Conservation (phyloP, 64 coral and sea anemone genomes). For the Trachythela sp. region DNA sequence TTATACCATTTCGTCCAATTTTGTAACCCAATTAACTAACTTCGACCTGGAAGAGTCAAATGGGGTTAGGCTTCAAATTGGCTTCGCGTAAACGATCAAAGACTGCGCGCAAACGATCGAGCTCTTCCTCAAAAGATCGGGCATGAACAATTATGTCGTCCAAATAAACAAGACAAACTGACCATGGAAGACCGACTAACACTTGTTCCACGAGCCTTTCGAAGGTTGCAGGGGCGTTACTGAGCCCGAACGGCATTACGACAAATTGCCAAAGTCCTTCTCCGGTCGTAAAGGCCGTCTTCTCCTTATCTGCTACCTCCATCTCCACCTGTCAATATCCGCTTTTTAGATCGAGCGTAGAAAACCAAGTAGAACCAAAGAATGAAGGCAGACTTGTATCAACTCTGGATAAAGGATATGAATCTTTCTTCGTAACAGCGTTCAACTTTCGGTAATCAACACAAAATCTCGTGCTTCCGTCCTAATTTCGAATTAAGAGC, state of each 20-base stretch:
- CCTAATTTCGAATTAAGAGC: no score
- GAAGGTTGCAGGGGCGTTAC: not conserved
- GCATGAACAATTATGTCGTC: not conserved
- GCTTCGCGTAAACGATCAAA: not conserved
- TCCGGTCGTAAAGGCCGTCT: not conserved
- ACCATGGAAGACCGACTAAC: not conserved
- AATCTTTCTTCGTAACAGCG: constrained; percentile 4
- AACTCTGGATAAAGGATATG: not conserved
- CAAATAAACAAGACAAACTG: not conserved
- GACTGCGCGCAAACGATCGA: not conserved
- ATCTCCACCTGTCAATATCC: not conserved
- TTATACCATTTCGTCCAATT: not conserved
- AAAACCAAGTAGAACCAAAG: not conserved
- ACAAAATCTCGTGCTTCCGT: constrained; percentile 4
- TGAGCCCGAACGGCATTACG: not conserved
- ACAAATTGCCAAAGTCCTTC: not conserved
- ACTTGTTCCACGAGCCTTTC: not conserved
- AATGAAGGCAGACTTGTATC: not conserved
- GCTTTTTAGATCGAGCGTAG: not conserved
- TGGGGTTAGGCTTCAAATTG: not conserved
- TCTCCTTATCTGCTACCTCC: not conserved
- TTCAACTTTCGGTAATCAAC: constrained; percentile 38
- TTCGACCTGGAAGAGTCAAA: not conserved
- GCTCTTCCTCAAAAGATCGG: not conserved
- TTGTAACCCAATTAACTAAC: not conserved